Evolutionary conservation across 1,140 invertebrate genomes (phyloP), one percentile per base, ranked within the genome.

Genomic region (Drosophila rufa): DNA sequence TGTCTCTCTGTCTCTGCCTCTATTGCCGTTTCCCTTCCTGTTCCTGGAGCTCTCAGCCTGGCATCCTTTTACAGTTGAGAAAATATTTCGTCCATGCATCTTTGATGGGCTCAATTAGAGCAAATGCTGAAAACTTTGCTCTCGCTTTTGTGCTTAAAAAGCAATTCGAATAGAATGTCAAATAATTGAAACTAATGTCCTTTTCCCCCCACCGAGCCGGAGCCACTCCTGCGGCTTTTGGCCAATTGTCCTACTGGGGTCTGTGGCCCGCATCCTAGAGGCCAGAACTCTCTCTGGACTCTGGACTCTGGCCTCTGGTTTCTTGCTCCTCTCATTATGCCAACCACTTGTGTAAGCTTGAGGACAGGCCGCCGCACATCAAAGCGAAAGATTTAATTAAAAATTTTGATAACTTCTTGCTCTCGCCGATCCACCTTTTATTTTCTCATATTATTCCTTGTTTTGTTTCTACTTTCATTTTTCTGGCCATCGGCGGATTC

Each of bases 381-480:
- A 87, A 89, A 87, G 83, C 65, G 12, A 77, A 51, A 80, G 55
- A 87, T 89, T 87, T 89, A 87, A 89, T 87, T 87, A 87, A 87
- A 83, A 87, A 89, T 74, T 56, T 56, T 89, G 77, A 87, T 87
- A 87, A 80, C 71, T 82, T 86, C 58, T 82, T 86, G 58, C 53
- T 68, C 82, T 45, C 38, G 19, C 55, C 30, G 25, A 36, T 61
- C 38, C 36, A 43, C 36, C 51, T 76, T 76, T n/a, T 75, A 33
- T 43, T 27, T 14, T 38, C 14, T 17, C 30, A 7, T 48, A 33
- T 50, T 38, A 9, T 15, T 55, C 33, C 6, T 46, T 38, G 43
- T 38, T 56, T n/a, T 43, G 42, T 33, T 40, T 60, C 14, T 12
- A n/a, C 17, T 43, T 38, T 40, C 11, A 4, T 22, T 53, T 33